Conservation (phyloP, 92 coral and sea anemone genomes). For the Epizoanthus scotinus region DNA sequence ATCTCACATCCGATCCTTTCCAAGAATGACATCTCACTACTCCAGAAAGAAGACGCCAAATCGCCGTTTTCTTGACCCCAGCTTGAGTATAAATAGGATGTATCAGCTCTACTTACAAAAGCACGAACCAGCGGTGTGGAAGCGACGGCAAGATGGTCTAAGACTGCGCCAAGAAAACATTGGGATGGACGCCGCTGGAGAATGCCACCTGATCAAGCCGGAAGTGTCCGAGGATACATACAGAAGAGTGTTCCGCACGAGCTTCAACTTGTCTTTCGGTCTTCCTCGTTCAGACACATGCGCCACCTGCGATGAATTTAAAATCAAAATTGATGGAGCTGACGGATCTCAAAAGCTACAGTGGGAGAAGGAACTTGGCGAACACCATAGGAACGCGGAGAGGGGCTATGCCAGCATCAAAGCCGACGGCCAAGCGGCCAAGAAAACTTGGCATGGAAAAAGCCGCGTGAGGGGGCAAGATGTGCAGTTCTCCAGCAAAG, state of each 20-base stretch:
- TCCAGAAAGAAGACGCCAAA: neutral
- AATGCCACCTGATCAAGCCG: neutral
- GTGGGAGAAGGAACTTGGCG: no score
- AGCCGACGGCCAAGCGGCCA: neutral
- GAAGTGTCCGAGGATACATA: neutral
- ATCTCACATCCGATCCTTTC: neutral
- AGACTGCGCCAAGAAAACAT: neutral
- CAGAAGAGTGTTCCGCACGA: neutral
- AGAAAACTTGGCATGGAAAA: neutral
- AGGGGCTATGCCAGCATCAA: neutral
- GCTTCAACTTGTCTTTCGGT: neutral
- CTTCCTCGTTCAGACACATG: neutral
- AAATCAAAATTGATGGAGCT: neutral
- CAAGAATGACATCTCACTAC: neutral
- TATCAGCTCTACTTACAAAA: neutral
- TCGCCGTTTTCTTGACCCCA: neutral
- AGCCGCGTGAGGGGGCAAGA: neutral
- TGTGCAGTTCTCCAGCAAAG: neutral
- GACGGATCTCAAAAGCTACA: neutral
- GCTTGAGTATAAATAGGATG: neutral
- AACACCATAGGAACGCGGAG: conserved; percentile 6
- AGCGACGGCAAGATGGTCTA: neutral
- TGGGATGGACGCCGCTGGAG: neutral
- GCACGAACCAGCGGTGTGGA: neutral
- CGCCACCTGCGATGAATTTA: neutral